phyloP scores from a whole-genome alignment of 2,113 vertebrate species.

The Gymnogyps californianus region DNA sequence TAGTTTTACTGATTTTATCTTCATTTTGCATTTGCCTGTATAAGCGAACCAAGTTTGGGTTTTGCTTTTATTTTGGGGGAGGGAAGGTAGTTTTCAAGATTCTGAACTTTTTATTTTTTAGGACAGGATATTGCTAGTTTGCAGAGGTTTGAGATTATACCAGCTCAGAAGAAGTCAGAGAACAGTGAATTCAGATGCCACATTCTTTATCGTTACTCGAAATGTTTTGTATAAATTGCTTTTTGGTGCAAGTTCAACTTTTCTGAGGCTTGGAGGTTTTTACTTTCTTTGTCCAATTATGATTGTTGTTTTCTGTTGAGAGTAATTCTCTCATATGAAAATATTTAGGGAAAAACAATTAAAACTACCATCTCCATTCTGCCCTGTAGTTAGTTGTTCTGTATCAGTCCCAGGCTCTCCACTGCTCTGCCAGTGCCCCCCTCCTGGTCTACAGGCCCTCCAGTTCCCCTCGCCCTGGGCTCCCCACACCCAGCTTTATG shows the following conservation, averaged over 20 bases:
- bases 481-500: background rate
- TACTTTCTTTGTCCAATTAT: background rate
- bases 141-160: background rate
- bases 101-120: background rate
- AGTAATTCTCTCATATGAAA: background rate
- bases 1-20: constrained; percentile 21
- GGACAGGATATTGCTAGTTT: background rate
- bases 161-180: background rate
- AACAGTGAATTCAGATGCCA: background rate
- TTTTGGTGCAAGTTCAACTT: background rate
- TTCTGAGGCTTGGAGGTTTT: background rate
- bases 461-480: background rate
- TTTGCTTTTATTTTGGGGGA: background rate
- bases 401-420: background rate
- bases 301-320: background rate
- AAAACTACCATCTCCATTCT: background rate
- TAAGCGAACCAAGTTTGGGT: background rate
- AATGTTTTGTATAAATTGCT: background rate
- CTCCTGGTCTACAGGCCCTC: background rate
- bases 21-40: constrained; percentile 28
- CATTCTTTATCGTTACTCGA: background rate
- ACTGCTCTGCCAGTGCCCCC: background rate
- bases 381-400: background rate
- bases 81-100: constrained; percentile 10
- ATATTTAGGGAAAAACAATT: background rate